A percentile compares a stretch with the other conserved stretches of the same genome.
Conservation (phyloP, 2,797 vertebrate species). For the Chlorospingus semifuscus region DNA sequence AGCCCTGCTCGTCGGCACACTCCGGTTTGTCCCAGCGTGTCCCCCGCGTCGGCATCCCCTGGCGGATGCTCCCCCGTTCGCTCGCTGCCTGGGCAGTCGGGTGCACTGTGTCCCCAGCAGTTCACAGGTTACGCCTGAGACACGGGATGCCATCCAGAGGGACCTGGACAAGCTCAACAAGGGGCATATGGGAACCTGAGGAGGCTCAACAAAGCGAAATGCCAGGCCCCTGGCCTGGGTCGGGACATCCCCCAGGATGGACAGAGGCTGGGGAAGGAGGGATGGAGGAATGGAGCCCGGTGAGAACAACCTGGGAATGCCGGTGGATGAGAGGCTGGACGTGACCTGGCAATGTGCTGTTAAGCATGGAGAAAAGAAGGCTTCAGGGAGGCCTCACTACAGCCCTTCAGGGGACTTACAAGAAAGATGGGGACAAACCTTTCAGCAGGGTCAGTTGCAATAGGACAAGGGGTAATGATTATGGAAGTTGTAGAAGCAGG, state of each 20-base stretch:
- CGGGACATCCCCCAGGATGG: rapidly evolving
- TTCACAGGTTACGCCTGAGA: rapidly evolving
- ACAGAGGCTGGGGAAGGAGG: not conserved
- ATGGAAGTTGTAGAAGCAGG: not conserved
- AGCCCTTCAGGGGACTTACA: not conserved
- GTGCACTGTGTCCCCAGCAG: rapidly evolving
- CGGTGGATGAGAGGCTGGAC: not conserved
- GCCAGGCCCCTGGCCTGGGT: not conserved
- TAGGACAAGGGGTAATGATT: not conserved
- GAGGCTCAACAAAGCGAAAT: not conserved
- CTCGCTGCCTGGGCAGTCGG: not conserved
- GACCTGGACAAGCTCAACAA: not conserved
- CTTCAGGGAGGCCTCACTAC: not conserved
- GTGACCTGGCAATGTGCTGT: not conserved
- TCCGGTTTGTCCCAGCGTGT: not conserved
- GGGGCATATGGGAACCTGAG: rapidly evolving
- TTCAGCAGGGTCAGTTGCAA: no score
- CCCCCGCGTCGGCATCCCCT: rapidly evolving
- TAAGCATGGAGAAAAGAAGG: not conserved
- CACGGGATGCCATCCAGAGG: not conserved
- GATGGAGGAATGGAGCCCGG: not conserved
- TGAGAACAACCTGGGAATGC: rapidly evolving
- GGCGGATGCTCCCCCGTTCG: rapidly evolving
- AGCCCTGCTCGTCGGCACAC: no score
- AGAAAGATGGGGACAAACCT: not conserved